A percentile compares a stretch with the other conserved stretches of the same genome.
Evolutionary conservation across 2,888 invertebrate genomes (phyloP).

Genomic region (Oxycera nigricornis): DNA sequence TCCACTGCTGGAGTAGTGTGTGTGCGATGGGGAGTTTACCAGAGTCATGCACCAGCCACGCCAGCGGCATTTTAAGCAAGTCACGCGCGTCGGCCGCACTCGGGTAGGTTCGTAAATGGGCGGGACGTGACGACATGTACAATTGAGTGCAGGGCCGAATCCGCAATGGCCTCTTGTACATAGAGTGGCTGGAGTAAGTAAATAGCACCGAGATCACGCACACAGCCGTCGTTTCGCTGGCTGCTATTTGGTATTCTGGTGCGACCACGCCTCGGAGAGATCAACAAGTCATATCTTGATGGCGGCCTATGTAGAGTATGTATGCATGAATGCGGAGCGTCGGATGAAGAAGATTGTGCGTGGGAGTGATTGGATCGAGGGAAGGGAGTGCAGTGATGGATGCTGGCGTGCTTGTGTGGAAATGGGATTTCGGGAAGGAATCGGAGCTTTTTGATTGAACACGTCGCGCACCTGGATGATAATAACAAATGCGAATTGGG

Average conservation of each 20-base stretch:
- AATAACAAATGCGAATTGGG: constrained; percentile 45
- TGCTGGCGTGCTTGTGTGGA: constrained; percentile 18
- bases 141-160: constrained; percentile 46
- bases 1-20: not conserved
- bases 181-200: constrained; percentile 35
- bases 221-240: not conserved
- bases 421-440: constrained; percentile 8
- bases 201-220: not conserved
- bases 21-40: constrained; percentile 22
- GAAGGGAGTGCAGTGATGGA: constrained; percentile 40
- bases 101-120: constrained; percentile 60
- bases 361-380: not conserved
- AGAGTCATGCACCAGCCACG: constrained; percentile 61
- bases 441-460: constrained; percentile 40
- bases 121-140: constrained; percentile 62
- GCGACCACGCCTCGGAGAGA: constrained; percentile 51
- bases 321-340: constrained; percentile 1
- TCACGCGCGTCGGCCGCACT: constrained; percentile 59
- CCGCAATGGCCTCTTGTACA: constrained; percentile 50
- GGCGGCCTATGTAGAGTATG: constrained; percentile 1
- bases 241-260: constrained; percentile 45
- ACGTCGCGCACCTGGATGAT: constrained; percentile 37
- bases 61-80: constrained; percentile 63
- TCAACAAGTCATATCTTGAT: constrained; percentile 47
- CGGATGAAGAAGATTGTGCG: not conserved